Conservation (phyloP, 1,140 invertebrate genomes). For the Heliconius hewitsoni region DNA sequence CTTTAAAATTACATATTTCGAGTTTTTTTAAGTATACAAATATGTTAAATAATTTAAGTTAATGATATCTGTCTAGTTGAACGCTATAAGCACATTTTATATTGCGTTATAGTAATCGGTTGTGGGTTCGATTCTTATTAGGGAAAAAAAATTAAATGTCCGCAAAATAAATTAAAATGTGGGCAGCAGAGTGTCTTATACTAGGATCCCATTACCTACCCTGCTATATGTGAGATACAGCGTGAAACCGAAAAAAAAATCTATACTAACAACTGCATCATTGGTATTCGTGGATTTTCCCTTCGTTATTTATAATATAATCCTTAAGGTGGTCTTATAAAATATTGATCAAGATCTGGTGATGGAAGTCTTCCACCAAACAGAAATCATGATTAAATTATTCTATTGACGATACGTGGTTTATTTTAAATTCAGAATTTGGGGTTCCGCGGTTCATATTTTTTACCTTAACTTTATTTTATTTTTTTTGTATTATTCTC, state of each 20-base stretch:
- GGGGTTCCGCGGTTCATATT: not conserved
- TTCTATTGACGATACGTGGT: slow-evolving; percentile 9
- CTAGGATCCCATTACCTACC: not conserved
- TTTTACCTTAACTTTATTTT: not conserved
- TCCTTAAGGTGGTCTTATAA: slow-evolving; percentile 12
- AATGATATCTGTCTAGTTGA: too few species aligned
- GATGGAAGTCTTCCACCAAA: slow-evolving; percentile 10
- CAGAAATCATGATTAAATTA: slow-evolving; percentile 15
- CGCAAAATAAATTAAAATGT: too few species aligned
- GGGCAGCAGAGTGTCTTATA: too few species aligned
- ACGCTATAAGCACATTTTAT: too few species aligned
- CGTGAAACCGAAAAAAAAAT: not conserved
- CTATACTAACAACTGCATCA: not conserved
- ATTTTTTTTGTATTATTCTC: too few species aligned
- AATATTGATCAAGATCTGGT: slow-evolving; percentile 14
- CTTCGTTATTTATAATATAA: slow-evolving; percentile 3
- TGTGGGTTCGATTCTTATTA: too few species aligned
- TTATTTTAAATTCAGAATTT: not conserved
- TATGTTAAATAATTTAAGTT: too few species aligned
- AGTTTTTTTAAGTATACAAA: too few species aligned
- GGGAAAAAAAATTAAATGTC: too few species aligned
- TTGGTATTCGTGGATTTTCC: not conserved
- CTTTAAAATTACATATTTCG: too few species aligned
- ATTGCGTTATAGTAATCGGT: too few species aligned
- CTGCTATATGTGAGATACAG: not conserved